Evolutionary conservation across 2,797 vertebrate species (phyloP).

Genomic region (Lepus oiostolus): DNA sequence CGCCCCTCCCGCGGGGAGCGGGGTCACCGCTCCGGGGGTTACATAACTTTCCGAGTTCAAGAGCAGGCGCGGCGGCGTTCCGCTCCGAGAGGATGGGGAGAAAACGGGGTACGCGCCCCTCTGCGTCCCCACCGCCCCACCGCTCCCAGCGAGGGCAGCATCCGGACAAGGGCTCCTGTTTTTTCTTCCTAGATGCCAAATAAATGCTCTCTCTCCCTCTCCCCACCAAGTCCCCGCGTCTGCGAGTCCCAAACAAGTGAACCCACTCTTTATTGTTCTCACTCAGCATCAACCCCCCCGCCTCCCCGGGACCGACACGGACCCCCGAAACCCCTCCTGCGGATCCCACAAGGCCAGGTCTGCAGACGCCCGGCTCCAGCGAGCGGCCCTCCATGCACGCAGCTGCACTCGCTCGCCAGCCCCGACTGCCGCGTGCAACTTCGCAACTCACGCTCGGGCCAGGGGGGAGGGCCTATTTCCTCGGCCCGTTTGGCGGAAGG

Average conservation of each 20-base stretch:
- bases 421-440: slow-evolving; percentile 46
- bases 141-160: background rate
- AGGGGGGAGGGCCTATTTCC: slow-evolving; percentile 73
- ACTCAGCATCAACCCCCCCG: background rate
- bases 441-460: slow-evolving; percentile 71
- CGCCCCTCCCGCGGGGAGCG: background rate
- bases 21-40: slow-evolving; percentile 19
- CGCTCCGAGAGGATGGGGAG: background rate
- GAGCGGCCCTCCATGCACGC: background rate
- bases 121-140: background rate
- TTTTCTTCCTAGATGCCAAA: background rate
- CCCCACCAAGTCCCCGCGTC: background rate
- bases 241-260: slow-evolving; percentile 13
- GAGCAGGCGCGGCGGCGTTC: background rate
- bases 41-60: slow-evolving; percentile 61
- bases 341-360: background rate
- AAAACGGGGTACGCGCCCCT: no score
- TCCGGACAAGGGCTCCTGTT: background rate
- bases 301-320: no score
- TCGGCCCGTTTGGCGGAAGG: slow-evolving; percentile 83
- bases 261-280: background rate
- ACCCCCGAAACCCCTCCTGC: background rate
- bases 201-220: background rate
- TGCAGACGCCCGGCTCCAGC: background rate
- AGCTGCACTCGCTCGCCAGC: rapidly evolving